These are phyloP conservation scores for Trachymyrmex septentrionalis DNA, from an alignment of 1,140 invertebrate species.

Conservation along the genomic window DNA sequence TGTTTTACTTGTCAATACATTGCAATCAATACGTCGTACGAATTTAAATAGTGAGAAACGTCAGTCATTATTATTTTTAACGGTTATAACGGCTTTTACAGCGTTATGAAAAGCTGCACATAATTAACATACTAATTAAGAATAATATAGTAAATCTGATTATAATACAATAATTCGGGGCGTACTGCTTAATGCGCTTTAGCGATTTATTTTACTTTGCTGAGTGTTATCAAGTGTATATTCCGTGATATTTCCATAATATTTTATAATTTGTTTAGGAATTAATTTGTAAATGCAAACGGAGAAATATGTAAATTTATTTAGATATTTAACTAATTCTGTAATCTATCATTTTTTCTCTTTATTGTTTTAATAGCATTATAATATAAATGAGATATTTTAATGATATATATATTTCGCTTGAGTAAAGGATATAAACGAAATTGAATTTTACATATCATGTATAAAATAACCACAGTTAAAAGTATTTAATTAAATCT, in stretches of 20 bases:
- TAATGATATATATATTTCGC: background rate
- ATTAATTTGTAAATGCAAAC: slow-evolving; percentile 1
- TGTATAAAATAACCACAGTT: background rate
- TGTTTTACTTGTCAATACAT: background rate
- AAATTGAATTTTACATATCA: background rate
- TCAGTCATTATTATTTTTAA: slow-evolving; percentile 24
- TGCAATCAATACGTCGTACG: background rate
- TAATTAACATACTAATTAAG: slow-evolving; percentile 50
- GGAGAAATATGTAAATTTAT: slow-evolving; percentile 4
- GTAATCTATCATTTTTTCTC: background rate
- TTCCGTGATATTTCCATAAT: background rate
- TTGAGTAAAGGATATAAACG: background rate
- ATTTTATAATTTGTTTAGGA: slow-evolving; percentile 29
- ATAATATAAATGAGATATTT: background rate
- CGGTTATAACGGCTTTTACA: slow-evolving; percentile 1
- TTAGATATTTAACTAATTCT: background rate
- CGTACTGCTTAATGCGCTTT: slow-evolving; percentile 21
- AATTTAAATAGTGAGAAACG: background rate
- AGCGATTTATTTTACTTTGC: slow-evolving; percentile 18
- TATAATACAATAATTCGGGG: slow-evolving; percentile 49
- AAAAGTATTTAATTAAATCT: slow-evolving; percentile 8
- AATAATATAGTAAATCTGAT: slow-evolving; percentile 38
- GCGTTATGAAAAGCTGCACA: background rate
- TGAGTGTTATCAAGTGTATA: background rate
- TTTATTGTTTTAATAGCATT: background rate